These are phyloP conservation scores for Ahaetulla prasina DNA, from an alignment of 2,113 vertebrate species.

Conservation along the genomic window DNA sequence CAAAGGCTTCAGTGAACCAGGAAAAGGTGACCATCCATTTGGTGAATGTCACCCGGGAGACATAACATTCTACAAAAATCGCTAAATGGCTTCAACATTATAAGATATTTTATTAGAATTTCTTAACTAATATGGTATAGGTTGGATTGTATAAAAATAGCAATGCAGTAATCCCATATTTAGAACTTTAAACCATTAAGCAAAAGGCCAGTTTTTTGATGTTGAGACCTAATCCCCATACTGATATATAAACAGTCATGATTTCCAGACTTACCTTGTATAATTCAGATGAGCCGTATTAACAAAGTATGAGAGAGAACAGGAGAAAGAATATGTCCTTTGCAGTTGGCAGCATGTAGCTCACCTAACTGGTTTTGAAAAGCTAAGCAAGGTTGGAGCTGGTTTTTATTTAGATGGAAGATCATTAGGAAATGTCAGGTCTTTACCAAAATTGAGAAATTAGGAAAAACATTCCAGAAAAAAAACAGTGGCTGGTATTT, in stretches of 20 bases:
- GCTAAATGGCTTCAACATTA: slow-evolving; percentile 34
- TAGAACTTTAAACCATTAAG: neutral
- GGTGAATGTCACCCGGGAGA: slow-evolving; percentile 54
- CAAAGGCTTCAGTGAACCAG: slow-evolving; percentile 54
- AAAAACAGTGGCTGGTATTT: neutral
- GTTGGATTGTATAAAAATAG: neutral
- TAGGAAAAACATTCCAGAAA: neutral
- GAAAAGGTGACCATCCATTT: slow-evolving; percentile 58
- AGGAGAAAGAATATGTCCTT: neutral
- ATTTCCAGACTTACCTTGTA: neutral
- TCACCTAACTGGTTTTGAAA: neutral
- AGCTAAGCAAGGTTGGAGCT: neutral
- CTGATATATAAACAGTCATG: neutral
- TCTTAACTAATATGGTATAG: neutral
- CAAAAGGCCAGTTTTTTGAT: neutral
- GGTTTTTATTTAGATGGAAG: neutral
- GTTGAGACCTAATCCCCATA: neutral
- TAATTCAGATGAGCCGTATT: neutral
- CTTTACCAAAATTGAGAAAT: neutral
- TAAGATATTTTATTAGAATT: neutral
- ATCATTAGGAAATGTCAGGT: neutral
- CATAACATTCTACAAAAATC: slow-evolving; percentile 36
- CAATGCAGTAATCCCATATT: neutral
- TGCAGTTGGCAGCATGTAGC: neutral
- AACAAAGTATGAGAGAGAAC: neutral